Evolutionary conservation across 1,140 invertebrate genomes (phyloP).

Genomic region (Heliothis subflexa): DNA sequence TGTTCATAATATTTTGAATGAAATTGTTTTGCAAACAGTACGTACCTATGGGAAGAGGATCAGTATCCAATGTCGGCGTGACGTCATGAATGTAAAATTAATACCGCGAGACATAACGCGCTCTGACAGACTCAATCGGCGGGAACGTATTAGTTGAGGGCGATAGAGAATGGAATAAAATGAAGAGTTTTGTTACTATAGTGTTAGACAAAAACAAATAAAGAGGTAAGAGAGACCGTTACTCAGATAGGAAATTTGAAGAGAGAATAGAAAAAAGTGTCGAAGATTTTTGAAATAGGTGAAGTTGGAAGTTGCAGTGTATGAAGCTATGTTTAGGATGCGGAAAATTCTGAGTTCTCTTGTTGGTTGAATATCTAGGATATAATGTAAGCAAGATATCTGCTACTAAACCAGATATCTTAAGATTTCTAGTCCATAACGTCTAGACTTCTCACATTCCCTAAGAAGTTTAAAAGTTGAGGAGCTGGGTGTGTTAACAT

Average conservation of each 20-base stretch:
- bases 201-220: background rate
- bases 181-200: background rate
- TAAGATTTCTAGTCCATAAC: constrained; percentile 26
- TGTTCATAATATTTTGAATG: background rate
- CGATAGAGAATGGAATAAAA: constrained; percentile 30
- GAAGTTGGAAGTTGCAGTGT: too few species aligned
- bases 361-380: too few species aligned
- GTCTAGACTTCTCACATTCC: constrained; percentile 36
- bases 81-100: constrained; percentile 84
- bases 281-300: too few species aligned
- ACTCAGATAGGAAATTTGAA: too few species aligned
- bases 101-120: constrained; percentile 76
- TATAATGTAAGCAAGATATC: too few species aligned
- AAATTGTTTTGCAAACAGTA: constrained; percentile 65
- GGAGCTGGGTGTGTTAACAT: background rate
- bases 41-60: constrained; percentile 67
- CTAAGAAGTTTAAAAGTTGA: too few species aligned
- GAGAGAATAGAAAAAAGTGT: too few species aligned
- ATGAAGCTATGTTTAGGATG: too few species aligned
- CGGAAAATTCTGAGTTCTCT: too few species aligned
- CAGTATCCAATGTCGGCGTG: constrained; percentile 58
- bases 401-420: too few species aligned
- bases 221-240: background rate
- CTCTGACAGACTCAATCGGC: constrained; percentile 75
- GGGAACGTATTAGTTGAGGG: constrained; percentile 68